These are phyloP conservation scores for Acanthornis magna DNA, from an alignment of 2,797 vertebrate species.

Conservation along the genomic window DNA sequence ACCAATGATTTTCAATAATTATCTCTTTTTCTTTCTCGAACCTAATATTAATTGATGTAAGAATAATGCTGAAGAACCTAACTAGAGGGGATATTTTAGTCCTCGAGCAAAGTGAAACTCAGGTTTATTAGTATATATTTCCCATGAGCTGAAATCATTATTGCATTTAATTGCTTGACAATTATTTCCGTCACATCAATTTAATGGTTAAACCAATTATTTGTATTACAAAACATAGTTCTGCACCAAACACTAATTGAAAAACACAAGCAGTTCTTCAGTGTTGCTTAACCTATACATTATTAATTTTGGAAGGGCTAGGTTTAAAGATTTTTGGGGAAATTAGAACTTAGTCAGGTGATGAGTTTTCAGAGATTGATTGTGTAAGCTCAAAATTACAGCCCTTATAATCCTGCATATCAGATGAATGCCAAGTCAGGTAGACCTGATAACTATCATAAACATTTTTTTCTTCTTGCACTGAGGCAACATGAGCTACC, in stretches of 20 bases:
- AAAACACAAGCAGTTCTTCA: background rate
- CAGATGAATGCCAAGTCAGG: background rate
- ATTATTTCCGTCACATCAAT: constrained; percentile 62
- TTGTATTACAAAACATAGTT: constrained; percentile 67
- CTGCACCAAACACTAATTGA: constrained; percentile 59
- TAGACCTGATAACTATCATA: background rate
- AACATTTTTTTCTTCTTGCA: background rate
- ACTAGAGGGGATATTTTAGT: constrained; percentile 1
- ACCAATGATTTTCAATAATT: background rate
- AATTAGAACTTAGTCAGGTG: constrained; percentile 32
- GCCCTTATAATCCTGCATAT: background rate
- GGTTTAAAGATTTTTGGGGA: constrained; percentile 4
- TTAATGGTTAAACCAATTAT: constrained; percentile 72
- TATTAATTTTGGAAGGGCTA: constrained; percentile 38
- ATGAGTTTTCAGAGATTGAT: constrained; percentile 25
- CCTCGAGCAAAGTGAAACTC: background rate
- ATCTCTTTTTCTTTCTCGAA: background rate
- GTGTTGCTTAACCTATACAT: constrained; percentile 20
- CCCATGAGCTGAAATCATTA: constrained; percentile 61
- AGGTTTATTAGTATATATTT: constrained; percentile 59
- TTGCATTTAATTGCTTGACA: constrained; percentile 64
- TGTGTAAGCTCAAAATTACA: background rate
- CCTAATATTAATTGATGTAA: background rate
- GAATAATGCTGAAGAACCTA: background rate
- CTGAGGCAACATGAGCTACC: background rate